Evolutionary conservation across 2,113 vertebrate species (phyloP), one percentile per base, ranked within the genome.

Genomic region (Eretmochelys imbricata): DNA sequence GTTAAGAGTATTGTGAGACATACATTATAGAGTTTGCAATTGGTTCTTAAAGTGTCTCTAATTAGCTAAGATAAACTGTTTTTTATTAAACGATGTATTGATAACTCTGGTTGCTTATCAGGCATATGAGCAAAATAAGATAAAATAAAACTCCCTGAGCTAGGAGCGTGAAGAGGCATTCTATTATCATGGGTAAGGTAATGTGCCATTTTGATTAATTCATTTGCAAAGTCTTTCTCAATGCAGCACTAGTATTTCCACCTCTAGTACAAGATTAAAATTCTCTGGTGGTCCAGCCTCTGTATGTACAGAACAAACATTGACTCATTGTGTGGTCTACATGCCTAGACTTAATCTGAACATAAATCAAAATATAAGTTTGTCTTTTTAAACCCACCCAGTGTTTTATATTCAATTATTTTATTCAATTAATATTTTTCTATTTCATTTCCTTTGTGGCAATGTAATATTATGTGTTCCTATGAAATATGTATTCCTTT

Each of bases 221-320:
- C 49, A 8, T 19, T 86, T 90, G 93, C 80, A 84, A 72, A 85
- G 14, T 81, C 91, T 89, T 29, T 92, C 83, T 82, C 54, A 65
- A 69, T 51, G 51, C n/a, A 94, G 65, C 76, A 89, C 86, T 95
- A 53, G 22, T 85, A 89, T 95, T 95, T 82, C 80, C 1, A 0
- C 38, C 85, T 97, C 96, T 89, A 38, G 48, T 90, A 54, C n/a
- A 85, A 95, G 84, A 91, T 89, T 94, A 83, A 89, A 96, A 96
- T 91, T 93, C 78, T 65, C 82, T 1, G 14, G 88, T 95, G 94
- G 93, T 96, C 93, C 69, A 35, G 1, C 80, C 93, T 96, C 82
- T 86, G 29, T 94, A 55, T 55, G 59, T 46, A 59, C 29, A 91
- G 80, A 96, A 95, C 95, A 97, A 96, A 96, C 49, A 91, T 38